phyloP scores from a whole-genome alignment of 2,888 invertebrate genomes.

The Bellardia bayeri region DNA sequence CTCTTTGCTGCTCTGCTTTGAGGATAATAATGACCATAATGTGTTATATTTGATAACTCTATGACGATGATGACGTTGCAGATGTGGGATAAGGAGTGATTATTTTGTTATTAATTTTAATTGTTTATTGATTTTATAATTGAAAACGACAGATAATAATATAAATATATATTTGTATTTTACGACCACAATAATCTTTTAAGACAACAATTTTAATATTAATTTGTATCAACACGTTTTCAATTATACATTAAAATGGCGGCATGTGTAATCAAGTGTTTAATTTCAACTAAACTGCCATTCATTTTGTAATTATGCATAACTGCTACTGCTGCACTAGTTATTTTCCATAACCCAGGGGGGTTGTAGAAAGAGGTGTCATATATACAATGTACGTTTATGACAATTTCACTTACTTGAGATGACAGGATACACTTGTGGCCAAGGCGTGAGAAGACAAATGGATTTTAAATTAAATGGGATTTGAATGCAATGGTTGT shows the following conservation, averaged over 20 bases:
- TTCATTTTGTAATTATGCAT: conserved; percentile 5
- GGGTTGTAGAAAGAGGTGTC: not conserved
- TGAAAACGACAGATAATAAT: conserved; percentile 35
- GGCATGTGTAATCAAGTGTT: conserved; percentile 35
- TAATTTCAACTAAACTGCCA: conserved; percentile 43
- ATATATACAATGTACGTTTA: not conserved
- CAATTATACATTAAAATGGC: conserved; percentile 28
- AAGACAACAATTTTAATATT: conserved; percentile 54
- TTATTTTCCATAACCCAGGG: conserved; percentile 19
- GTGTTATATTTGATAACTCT: conserved; percentile 1
- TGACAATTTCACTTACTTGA: not conserved
- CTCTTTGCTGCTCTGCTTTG: not conserved
- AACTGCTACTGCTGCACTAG: not conserved
- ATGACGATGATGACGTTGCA: not conserved
- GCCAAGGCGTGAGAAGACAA: not conserved
- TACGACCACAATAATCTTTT: conserved; percentile 33
- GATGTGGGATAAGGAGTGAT: conserved; percentile 24
- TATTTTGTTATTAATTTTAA: conserved; percentile 65
- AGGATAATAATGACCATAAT: not conserved
- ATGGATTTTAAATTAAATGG: conserved; percentile 13
- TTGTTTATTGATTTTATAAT: conserved; percentile 61
- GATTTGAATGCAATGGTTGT: not conserved
- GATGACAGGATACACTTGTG: conserved; percentile 37
- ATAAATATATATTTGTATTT: not conserved
- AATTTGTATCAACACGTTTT: conserved; percentile 44